These are phyloP conservation scores for Chionoecetes opilio DNA, from an alignment of 1,140 invertebrate species.

Conservation along the genomic window DNA sequence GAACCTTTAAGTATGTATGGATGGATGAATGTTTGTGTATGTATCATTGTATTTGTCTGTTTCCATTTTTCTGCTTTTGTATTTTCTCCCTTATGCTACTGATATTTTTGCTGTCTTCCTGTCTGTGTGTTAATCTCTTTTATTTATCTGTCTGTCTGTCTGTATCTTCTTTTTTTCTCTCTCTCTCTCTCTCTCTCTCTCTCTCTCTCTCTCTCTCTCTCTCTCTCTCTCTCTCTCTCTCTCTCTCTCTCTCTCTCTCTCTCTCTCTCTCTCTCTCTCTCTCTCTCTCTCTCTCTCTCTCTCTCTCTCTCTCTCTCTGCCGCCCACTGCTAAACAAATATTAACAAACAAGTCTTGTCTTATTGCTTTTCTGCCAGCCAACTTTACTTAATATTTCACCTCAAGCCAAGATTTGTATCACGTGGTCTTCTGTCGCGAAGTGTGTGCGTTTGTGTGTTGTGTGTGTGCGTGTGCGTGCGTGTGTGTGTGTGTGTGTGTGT, in stretches of 20 bases:
- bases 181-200: no score
- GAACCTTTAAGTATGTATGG: no score
- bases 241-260: constrained; percentile 46
- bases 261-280: constrained; percentile 58
- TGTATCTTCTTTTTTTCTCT: no score
- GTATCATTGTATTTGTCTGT: no score
- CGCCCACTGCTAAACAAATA: background rate
- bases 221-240: background rate
- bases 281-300: constrained; percentile 49
- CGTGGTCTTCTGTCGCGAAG: no score
- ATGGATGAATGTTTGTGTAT: no score
- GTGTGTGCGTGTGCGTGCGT: constrained; percentile 20
- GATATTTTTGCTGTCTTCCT: no score
- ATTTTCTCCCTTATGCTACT: no score
- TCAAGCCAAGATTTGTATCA: background rate
- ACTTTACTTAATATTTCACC: background rate
- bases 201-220: no score
- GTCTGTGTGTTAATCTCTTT: no score
- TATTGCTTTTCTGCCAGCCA: background rate
- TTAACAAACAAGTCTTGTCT: background rate
- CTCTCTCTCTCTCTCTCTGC: background rate
- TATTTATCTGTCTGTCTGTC: no score
- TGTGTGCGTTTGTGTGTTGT: background rate
- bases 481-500: constrained; percentile 63
- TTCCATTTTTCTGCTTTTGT: no score